Evolutionary conservation across 2,113 vertebrate species (phyloP), one percentile per base, ranked within the genome.

Genomic region (Pedionomus torquatus): DNA sequence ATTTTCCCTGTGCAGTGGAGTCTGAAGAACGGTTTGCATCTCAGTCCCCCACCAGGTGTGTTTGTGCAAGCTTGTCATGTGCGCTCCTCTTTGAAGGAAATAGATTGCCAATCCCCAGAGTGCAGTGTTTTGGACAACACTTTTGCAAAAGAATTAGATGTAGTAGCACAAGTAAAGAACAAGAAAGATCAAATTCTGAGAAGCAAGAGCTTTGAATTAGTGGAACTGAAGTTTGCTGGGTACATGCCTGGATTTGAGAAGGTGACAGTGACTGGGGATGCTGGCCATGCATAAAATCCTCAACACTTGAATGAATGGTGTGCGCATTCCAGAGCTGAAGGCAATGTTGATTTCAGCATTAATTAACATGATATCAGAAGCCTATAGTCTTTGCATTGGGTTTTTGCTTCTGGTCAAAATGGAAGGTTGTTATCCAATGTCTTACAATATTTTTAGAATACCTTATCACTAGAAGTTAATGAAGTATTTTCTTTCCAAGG

Each of bases 1-100:
- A 98, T 98, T 96, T 97, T 99, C 98, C 97, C 98, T 48, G 98
- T 98, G 77, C 99, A 99, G 55, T 99, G 99, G 99, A 98, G 99
- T 97, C 98, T 99, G 30, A 99, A 99, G 98, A 99, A 99, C 3
- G 99, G 99, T 21, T 96, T 99, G 74, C 97, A 98, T 64, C 98
- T 99, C 93, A 98, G 96, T 76, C 98, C 99, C 6, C 99, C 99
- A 31, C 98, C 98, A 97, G 99, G 99, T 99, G 71, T 8, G 93
- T 55, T 68, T 69, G 61, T 64, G 51, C 76, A 63, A 68, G 83
- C 57, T 75, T 31, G 55, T 24, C n/a, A 10, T n/a, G 25, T 77
- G 46, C 15, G 0, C 30, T 43, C 18, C 41, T 64, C 74, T 68
- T 46, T 5, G 52, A 43, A 52, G 71, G 31, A 30, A 44, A 24